Percentiles rank a stretch among this genome's conserved stretches.
Evolutionary conservation across 64 coral and sea anemone species (phyloP).

Genomic region (Montipora sp.): DNA sequence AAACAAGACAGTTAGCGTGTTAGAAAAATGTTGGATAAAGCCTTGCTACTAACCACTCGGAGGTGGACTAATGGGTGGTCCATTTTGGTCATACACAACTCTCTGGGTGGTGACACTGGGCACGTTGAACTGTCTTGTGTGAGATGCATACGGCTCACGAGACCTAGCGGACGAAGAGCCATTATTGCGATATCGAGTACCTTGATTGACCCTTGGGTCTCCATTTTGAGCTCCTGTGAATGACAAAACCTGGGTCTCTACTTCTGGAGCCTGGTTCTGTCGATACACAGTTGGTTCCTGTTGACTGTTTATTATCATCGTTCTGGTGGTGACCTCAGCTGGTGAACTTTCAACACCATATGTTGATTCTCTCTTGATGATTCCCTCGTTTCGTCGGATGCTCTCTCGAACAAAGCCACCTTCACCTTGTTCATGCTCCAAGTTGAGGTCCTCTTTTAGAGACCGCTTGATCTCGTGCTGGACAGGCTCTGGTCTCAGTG

Average conservation of each 20-base stretch:
- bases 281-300: slow-evolving; percentile 75
- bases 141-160: slow-evolving; percentile 29
- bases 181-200: slow-evolving; percentile 30
- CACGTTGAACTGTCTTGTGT: slow-evolving; percentile 48
- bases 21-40: slow-evolving; percentile 33
- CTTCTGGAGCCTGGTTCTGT: slow-evolving; percentile 73
- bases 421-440: slow-evolving; percentile 87
- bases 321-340: slow-evolving; percentile 70
- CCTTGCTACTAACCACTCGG: slow-evolving; percentile 27
- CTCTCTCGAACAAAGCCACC: slow-evolving; percentile 85
- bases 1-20: not conserved
- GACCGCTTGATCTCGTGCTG: slow-evolving; percentile 70
- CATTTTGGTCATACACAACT: slow-evolving; percentile 75
- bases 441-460: slow-evolving; percentile 72
- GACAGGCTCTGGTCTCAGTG: not conserved
- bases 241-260: slow-evolving; percentile 74
- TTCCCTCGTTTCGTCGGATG: slow-evolving; percentile 56
- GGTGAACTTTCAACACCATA: slow-evolving; percentile 54
- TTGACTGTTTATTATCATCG: slow-evolving; percentile 74
- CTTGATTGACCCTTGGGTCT: slow-evolving; percentile 32
- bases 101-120: slow-evolving; percentile 67
- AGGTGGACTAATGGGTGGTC: slow-evolving; percentile 46
- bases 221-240: slow-evolving; percentile 34
- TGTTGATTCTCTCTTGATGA: slow-evolving; percentile 63
- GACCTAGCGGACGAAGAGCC: not conserved